Base-by-base conservation (phyloP, 2,888 invertebrate genomes). In the Sinodicranocentrus sp. region DNA sequence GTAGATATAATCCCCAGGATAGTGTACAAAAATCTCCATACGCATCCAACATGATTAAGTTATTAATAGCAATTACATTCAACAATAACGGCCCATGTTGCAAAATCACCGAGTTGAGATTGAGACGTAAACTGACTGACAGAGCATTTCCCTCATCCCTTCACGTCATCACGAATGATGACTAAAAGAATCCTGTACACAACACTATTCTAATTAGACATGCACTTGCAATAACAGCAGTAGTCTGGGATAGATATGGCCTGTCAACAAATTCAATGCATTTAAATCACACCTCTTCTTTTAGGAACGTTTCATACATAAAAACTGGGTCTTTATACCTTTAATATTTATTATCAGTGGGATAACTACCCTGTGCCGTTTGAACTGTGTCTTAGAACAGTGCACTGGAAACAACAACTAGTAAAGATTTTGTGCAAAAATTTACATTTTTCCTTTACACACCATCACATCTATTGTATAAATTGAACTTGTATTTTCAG, bases 51-150 rank as follows among this genome's bases (percentile, higher is more conserved):
- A 80, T 80, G 72, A 80, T 80, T 80, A 80, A 72, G 80, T 67
- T 80, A 80, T 80, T 80, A 73, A 80, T 80, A 80, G 72, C 67
- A 80, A 80, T 80, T 80, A 80, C 33, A 80, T 17, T 67, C 63
- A 23, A 52, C 57, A 72, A 71, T 80, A 72, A 72, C 72, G 72
- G 33, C 72, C 79, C 65, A 72, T 68, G 57, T 63, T 28, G 17
- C 23, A 73, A 1, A 54, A 28, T 33, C 26, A 44, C 48, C 48
- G 48, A 43, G 43, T 43, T 59, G 67, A 77, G 21, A 57, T 28
- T 67, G 48, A 63, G 39, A 26, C 44, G 44, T 23, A 59, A 39
- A 6, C 25, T n/a, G 43, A 54, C 33, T 65, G 67, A 76, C 68
- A 70, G 28, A 44, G 57, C 23, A 61, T 61, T 57, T 26, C 17